Evolutionary conservation across 2,888 invertebrate genomes (phyloP), one percentile per base, ranked within the genome.

Genomic region (Meghimatium bilineatum): DNA sequence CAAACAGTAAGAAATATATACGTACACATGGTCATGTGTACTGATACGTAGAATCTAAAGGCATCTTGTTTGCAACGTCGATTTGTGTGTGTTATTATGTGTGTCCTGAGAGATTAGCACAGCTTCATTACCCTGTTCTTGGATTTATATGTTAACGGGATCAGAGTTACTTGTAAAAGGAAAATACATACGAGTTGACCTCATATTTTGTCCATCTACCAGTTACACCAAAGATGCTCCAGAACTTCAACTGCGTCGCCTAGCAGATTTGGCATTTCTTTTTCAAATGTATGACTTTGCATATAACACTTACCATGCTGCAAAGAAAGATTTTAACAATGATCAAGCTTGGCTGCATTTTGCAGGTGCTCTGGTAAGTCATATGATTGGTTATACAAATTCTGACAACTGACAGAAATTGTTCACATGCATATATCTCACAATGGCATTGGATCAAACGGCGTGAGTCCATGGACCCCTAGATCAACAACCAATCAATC

Each of bases 291-390:
- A 98, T 94, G 96, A 96, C 88, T 95, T 97, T 88, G 98, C 99
- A 14, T 98, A 97, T 94, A 97, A 97, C 93, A 96, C 97, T 0
- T 99, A 99, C 94, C 98, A 99, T 94, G 96, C 97, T 69, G 97
- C 98, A n/a, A 99, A 99, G 94, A 95, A 98, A 80, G 99, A 99
- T 93, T 99, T 99, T 93, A 97, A 97, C 92, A 97, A 97, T 1
- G 99, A 99, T 93, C 97, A 98, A 88, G 99, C 99, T 0, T 99
- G 98, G 98, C 95, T 98, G 49, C 97, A 99, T 93, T 98, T 97
- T 94, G 98, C 99, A 0, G 98, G 99, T 20, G 98, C 99, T 10
- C 94, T 98, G 77, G 94, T 94, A 86, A 88, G 91, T 76, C 32
- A 5, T 36, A 6, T 14, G 36, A 20, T 1, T 3, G 44, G 60